Base-by-base conservation (phyloP, 1,140 invertebrate species). In the Neelides sp. region DNA sequence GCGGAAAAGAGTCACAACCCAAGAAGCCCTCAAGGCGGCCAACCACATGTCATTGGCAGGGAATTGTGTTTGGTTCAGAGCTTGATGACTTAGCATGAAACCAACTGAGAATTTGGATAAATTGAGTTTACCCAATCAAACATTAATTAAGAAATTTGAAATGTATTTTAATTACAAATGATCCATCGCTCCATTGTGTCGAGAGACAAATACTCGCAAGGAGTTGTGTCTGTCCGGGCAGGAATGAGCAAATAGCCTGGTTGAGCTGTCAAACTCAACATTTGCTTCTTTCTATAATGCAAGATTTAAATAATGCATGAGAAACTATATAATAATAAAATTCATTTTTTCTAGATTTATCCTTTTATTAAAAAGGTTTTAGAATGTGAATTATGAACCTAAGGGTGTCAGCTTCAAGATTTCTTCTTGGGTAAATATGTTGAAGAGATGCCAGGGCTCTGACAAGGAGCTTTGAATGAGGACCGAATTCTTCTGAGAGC, bases 131-230 rank as follows among this genome's bases (percentile, higher is more conserved):
- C n/a, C 20, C 19, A 32, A 48, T 45, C 26, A 46, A 40, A 41
- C 5, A 27, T 32, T 40, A 40, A 5, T 15, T 2, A 30, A 40
- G 39, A 19, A 27, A 55, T 8, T 5, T 2, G 4, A 50, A 17
- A 3, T 34, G 34, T 17, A 40, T 35, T 23, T 20, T 26, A 17
- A 52, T 73, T 69, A 80, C 78, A 86, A 61, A 97, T 87, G 22
- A 98, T 85, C 92, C 93, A 99, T 64, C 85, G 78, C 65, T 98
- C 94, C 72, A 98, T 83, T 41, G 78, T 77, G 64, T 98, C 94
- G 32, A 98, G 71, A 12, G 93, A 95, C 23, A 98, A 66, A 70
- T 90, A 97, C 73, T 98, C 94, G 69, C 93, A 97, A 13, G 91
- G 93, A 75, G 95, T 92, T 50, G 85, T 92, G 51, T 96, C 92